phyloP scores from a whole-genome alignment of 2,113 vertebrate genomes.

The Coturnix japonica region DNA sequence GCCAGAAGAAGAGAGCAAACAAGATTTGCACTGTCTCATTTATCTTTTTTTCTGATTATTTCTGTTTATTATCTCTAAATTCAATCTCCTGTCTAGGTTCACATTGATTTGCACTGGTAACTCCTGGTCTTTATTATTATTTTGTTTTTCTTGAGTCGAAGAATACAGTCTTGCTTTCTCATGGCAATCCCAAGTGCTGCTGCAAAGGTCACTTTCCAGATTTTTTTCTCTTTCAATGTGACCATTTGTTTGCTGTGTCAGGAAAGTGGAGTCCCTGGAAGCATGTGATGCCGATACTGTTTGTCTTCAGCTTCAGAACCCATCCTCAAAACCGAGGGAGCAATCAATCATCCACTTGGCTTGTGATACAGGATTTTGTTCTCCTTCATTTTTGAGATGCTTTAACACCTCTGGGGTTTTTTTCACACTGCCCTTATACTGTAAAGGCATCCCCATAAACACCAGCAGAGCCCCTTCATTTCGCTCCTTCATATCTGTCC shows the following conservation, averaged over 20 bases:
- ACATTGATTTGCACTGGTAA: not conserved
- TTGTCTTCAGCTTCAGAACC: not conserved
- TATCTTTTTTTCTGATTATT: not conserved
- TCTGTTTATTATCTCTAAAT: not conserved
- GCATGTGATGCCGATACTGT: not conserved
- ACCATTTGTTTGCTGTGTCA: not conserved
- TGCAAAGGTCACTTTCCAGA: not conserved
- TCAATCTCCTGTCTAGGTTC: not conserved
- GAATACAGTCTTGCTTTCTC: not conserved
- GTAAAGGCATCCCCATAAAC: not conserved
- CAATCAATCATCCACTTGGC: not conserved
- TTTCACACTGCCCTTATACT: rapidly evolving
- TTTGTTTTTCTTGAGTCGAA: not conserved
- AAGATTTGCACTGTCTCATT: not conserved
- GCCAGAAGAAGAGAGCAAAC: not conserved
- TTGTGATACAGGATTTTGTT: not conserved
- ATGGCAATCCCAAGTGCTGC: not conserved
- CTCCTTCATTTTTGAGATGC: not conserved
- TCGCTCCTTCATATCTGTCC: not conserved
- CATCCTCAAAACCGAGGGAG: not conserved
- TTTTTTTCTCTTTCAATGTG: not conserved
- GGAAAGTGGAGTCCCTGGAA: not conserved
- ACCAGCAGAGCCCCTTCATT: not conserved
- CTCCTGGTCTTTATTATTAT: not conserved
- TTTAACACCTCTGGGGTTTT: not conserved